Conservation (phyloP, 2,797 vertebrate species). For the Enteromius argenteus region DNA sequence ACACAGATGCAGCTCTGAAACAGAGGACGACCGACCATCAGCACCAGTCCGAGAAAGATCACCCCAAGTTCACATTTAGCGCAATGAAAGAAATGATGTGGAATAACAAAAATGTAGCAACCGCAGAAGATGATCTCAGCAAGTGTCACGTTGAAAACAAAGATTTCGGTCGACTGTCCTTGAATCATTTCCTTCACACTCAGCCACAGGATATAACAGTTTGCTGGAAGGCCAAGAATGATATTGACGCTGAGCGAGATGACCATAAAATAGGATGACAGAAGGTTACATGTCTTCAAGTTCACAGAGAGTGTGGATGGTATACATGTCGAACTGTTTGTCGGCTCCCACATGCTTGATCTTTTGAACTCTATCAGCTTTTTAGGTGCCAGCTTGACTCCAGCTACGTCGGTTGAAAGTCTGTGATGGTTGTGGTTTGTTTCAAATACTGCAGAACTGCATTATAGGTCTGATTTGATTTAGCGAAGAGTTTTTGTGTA, state of each 20-base stretch:
- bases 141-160: not conserved
- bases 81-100: not conserved
- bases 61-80: not conserved
- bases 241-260: not conserved
- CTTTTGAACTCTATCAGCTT: not conserved
- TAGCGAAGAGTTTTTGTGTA: not conserved
- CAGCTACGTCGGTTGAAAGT: not conserved
- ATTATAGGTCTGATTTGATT: not conserved
- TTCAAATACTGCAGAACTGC: not conserved
- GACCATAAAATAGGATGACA: not conserved
- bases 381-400: not conserved
- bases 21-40: constrained; percentile 1
- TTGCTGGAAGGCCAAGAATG: constrained; percentile 6
- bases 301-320: not conserved
- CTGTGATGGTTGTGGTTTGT: not conserved
- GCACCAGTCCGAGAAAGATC: not conserved
- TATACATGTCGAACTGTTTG: not conserved
- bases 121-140: constrained; percentile 18
- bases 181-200: not conserved
- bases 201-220: constrained; percentile 30
- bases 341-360: not conserved
- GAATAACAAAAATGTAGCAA: not conserved
- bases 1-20: constrained; percentile 31
- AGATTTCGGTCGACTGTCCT: constrained; percentile 10
- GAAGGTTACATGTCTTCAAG: not conserved